phyloP scores from a whole-genome alignment of 2,888 invertebrate species.

The Philhelius pedissequus region DNA sequence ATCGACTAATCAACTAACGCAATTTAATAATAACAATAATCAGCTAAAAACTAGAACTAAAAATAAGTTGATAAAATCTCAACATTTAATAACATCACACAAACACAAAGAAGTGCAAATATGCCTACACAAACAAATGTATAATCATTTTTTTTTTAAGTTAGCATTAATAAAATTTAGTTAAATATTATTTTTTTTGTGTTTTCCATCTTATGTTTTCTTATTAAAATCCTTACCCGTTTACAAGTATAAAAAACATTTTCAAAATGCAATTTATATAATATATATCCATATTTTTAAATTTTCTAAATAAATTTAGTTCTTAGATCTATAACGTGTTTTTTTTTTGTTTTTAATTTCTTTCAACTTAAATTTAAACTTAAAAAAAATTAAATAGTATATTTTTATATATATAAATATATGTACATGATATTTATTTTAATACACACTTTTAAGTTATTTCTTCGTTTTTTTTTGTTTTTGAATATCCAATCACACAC shows the following conservation, averaged over 20 bases:
- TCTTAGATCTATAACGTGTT: slow-evolving; percentile 39
- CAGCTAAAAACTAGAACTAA: slow-evolving; percentile 9
- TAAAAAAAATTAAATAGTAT: slow-evolving; percentile 19
- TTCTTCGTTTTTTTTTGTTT: not conserved
- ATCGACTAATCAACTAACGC: not conserved
- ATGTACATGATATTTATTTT: slow-evolving; percentile 52
- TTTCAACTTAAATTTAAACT: slow-evolving; percentile 38
- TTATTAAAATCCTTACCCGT: slow-evolving; percentile 59
- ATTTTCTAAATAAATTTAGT: slow-evolving; percentile 58
- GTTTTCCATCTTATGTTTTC: not conserved
- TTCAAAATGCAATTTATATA: slow-evolving; percentile 50
- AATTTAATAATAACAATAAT: not conserved
- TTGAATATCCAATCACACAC: slow-evolving; percentile 36
- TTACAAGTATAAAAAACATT: slow-evolving; percentile 66
- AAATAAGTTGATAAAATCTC: not conserved
- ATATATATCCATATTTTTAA: slow-evolving; percentile 13
- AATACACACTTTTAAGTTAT: slow-evolving; percentile 55
- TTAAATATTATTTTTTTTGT: not conserved
- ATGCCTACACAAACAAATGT: slow-evolving; percentile 55
- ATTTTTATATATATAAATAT: slow-evolving; percentile 40
- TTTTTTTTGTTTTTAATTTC: not conserved
- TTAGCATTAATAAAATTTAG: slow-evolving; percentile 43
- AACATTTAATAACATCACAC: slow-evolving; percentile 41
- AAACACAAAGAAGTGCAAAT: slow-evolving; percentile 59
- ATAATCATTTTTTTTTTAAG: slow-evolving; percentile 18